Base-by-base conservation (phyloP, 2,888 invertebrate species). In the Leptopilina syphax region DNA sequence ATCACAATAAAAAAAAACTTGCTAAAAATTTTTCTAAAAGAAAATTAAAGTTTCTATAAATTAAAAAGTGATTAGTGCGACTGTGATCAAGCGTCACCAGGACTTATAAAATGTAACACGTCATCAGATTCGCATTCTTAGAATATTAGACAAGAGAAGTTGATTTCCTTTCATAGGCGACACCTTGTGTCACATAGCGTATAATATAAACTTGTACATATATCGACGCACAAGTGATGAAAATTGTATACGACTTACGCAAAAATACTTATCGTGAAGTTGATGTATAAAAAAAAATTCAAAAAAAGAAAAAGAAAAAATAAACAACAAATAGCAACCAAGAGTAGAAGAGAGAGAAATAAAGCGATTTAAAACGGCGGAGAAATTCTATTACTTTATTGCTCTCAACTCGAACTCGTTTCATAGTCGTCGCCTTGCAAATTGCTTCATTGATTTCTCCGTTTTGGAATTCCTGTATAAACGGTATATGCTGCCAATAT, bases 331-430 rank as follows among this genome's bases (percentile, higher is more conserved):
- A 34, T 8, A 66, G 66, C n/a, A 68, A 24, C 18, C 47, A 50
- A 44, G 27, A 24, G 8, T 24, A 63, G 9, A 63, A n/a, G 24
- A 18, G 67, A 68, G 68, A 68, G 68, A 24, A 50, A 47, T 47
- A 68, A 63, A 47, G 41, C 68, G 24, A 68, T 47, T 68, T 68
- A 24, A 68, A n/a, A 34, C 67, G 18, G 34, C 44, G 47, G 68
- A 47, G 68, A 68, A 68, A 68, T 68, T 68, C 24, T 50, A 68
- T 68, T 68, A 68, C 68, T 68, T 47, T 44, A 50, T 68, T 68
- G 24, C 68, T 47, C 24, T 68, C 50, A 47, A 68, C 47, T 41
- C 68, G 68, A 68, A 68, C 68, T 18, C 44, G 68, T 68, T 68
- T 24, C 68, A 50, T 50, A 68, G 63, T 63, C 63, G 63, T 63